Evolutionary conservation across 2,797 vertebrate genomes (phyloP), one percentile per base, ranked within the genome.

Genomic region (Arrhamphus sclerolepis): DNA sequence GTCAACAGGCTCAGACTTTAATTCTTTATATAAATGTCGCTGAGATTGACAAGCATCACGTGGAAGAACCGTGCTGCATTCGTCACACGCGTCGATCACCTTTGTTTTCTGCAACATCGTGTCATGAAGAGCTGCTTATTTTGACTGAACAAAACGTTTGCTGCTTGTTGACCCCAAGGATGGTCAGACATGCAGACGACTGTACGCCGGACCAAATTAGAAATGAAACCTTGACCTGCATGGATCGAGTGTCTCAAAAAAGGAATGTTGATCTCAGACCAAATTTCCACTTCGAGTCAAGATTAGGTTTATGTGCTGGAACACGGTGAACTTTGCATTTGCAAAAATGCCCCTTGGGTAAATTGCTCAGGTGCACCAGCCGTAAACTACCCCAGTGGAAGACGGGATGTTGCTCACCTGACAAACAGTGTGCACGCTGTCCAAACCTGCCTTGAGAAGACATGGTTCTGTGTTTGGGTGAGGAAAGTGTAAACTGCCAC

Each of bases 151-250:
- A 66, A 78, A 79, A 77, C 55, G 68, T 55, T 62, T 11, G 44
- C 46, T 0, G 61, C 48, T 70, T 65, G 68, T 39, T 13, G 65
- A 56, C 75, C 59, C 48, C 13, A 1, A 1, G n/a, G 69, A 46
- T 21, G 50, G 44, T 62, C 72, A 76, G 73, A 71, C 75, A 66
- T 7, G 39, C 58, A 44, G 78, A 65, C 63, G 50, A 66, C 75
- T 47, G 53, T 6, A 46, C 38, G 0, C 43, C 5, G 44, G 69
- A 82, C 82, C 55, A 59, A 86, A 82, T 86, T 86, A 87, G 80
- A 80, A 78, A 49, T 61, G 67, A 82, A 79, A 77, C 75, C 61
- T 49, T 69, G 71, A 39, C 73, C 73, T 50, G 70, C 56, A 10
- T 22, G 59, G 74, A 81, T 80, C 78, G 46, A 40, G 80, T 83